Percentiles rank a stretch among this genome's conserved stretches.
Evolutionary conservation across 2,888 invertebrate genomes (phyloP).

Genomic region (Antheraea yamamai): DNA sequence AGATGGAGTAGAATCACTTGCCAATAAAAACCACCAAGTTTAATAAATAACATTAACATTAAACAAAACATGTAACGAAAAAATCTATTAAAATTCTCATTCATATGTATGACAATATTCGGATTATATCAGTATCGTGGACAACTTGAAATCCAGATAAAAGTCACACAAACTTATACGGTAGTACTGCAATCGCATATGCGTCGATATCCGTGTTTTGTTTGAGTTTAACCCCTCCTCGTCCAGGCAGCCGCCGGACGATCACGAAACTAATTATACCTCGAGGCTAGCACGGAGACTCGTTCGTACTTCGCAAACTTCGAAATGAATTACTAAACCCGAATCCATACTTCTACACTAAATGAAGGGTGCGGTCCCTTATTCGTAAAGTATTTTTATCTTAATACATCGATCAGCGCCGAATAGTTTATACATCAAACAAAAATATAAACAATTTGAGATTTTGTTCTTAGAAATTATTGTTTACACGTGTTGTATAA

Average conservation of each 20-base stretch:
- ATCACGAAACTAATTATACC: slow-evolving; percentile 74
- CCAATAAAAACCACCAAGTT: background rate
- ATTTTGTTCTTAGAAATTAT: background rate
- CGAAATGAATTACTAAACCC: slow-evolving; percentile 54
- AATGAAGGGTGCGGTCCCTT: slow-evolving; percentile 2
- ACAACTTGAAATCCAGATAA: slow-evolving; percentile 25
- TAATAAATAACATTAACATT: background rate
- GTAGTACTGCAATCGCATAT: slow-evolving; percentile 35
- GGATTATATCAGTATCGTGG: slow-evolving; percentile 18
- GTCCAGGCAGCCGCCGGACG: slow-evolving; percentile 35
- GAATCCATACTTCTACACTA: slow-evolving; percentile 38
- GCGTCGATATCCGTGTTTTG: slow-evolving; percentile 57
- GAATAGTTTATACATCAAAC: background rate
- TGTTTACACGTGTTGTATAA: background rate
- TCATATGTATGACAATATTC: background rate
- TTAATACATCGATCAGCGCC: background rate
- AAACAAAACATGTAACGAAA: background rate
- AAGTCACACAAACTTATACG: slow-evolving; percentile 16
- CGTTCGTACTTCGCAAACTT: slow-evolving; percentile 61
- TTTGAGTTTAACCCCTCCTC: slow-evolving; percentile 62
- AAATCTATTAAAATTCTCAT: background rate
- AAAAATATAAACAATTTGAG: background rate
- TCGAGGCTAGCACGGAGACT: slow-evolving; percentile 56
- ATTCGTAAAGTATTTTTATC: slow-evolving; percentile 21
- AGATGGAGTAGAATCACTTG: background rate